A percentile compares a stretch with the other conserved stretches of the same genome.
Evolutionary conservation across 1,140 invertebrate genomes (phyloP).

Genomic region (Aphidius ervi): DNA sequence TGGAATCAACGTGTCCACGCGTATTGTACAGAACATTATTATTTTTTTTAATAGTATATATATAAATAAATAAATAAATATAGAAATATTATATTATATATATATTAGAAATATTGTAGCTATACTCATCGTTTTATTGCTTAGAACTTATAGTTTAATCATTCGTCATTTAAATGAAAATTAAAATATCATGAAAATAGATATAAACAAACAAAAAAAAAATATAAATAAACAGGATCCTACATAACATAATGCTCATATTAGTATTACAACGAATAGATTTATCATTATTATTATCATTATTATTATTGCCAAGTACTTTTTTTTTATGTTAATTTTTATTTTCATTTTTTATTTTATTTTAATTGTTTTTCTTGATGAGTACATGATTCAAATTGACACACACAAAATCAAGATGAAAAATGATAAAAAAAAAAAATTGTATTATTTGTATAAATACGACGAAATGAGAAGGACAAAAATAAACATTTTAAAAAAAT

Average conservation of each 20-base stretch:
- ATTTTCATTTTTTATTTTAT: constrained; percentile 5
- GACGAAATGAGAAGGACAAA: too few species aligned
- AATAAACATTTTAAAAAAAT: too few species aligned
- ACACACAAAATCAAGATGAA: too few species aligned
- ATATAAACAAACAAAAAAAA: constrained; percentile 25
- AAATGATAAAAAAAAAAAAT: not conserved
- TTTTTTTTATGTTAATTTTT: constrained; percentile 25
- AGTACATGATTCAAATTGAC: too few species aligned
- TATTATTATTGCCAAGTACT: constrained; percentile 39
- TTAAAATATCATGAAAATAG: constrained; percentile 35
- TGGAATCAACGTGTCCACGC: constrained; percentile 32
- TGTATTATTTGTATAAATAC: not conserved
- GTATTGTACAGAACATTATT: constrained; percentile 46
- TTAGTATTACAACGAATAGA: constrained; percentile 52
- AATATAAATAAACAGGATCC: constrained; percentile 41
- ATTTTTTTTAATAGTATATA: constrained; percentile 20
- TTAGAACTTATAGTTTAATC: constrained; percentile 39
- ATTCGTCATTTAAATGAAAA: constrained; percentile 33
- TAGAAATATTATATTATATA: constrained; percentile 9
- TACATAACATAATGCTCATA: constrained; percentile 51
- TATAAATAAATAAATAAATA: constrained; percentile 2
- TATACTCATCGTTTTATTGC: constrained; percentile 39
- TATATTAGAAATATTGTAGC: constrained; percentile 32
- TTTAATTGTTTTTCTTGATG: not conserved
- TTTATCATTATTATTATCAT: constrained; percentile 49